Evolutionary conservation across 1,140 invertebrate genomes (phyloP), one percentile per base, ranked within the genome.

Genomic region (Bicyclus anynana): DNA sequence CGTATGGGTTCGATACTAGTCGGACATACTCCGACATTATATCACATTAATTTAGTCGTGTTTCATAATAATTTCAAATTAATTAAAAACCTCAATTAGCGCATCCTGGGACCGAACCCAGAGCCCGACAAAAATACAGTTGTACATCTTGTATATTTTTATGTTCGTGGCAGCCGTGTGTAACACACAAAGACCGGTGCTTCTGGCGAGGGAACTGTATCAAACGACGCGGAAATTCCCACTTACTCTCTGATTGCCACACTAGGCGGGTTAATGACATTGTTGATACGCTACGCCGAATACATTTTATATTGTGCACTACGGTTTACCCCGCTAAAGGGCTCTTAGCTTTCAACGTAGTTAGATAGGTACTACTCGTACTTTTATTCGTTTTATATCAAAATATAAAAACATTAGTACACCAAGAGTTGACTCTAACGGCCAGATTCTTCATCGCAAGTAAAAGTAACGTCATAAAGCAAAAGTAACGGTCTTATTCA

Each of bases 211-310:
- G 72, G 74, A 84, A 77, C 75, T 77, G 84, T 79, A 81, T 72
- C 80, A 82, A 87, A 87, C 81, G 84, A 80, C 76, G 84, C 81
- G 81, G 84, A 87, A 87, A 87, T 84, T 80, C 80, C 84, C 81
- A 87, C 84, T 87, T 87, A 83, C 75, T 84, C 80, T 69, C 81
- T 87, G 84, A 87, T 87, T 87, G 84, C 81, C 80, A 84, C 84
- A 87, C 81, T 87, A 87, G 75, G 78, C 69, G 74, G 80, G 78
- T 77, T 87, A 84, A 87, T 87, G 84, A 79, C 79, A 81, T 83
- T 83, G 84, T 81, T 83, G 80, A 84, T 85, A 82, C 74, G 79
- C 72, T 80, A 82, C 73, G 74, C 75, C 76, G 74, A 83, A 81
- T 83, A 81, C 74, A 76, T 77, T 80, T 79, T 72, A 72, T 80